phyloP scores from a whole-genome alignment of 2,888 invertebrate species.

The Achlya flavicornis region DNA sequence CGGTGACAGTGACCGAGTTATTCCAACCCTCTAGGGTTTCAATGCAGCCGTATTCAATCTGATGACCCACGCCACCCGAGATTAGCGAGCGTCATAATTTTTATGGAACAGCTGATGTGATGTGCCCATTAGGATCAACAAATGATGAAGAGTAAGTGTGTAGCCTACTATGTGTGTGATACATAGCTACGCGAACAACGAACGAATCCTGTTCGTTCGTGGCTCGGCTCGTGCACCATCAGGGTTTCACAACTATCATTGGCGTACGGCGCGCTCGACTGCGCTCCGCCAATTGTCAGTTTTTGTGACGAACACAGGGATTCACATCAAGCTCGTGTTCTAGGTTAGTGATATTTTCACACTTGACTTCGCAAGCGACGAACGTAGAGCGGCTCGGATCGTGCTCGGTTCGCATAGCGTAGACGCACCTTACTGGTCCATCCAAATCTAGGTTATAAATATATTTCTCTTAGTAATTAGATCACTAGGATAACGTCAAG shows the following conservation, averaged over 20 bases:
- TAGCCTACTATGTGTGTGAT: not conserved
- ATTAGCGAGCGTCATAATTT: conserved; percentile 51
- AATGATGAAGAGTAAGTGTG: not conserved
- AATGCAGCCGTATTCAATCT: conserved; percentile 36
- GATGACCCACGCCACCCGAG: conserved; percentile 44
- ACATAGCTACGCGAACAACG: too few relatives aligned
- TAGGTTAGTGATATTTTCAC: too few relatives aligned
- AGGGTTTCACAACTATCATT: too few relatives aligned
- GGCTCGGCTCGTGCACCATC: too few relatives aligned
- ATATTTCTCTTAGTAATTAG: conserved; percentile 5
- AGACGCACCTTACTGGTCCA: not conserved
- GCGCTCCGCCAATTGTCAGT: too few relatives aligned
- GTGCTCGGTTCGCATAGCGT: too few relatives aligned
- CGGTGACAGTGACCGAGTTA: not conserved
- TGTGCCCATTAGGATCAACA: not conserved
- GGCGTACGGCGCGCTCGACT: too few relatives aligned
- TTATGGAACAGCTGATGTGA: conserved; percentile 38
- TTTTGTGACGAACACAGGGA: too few relatives aligned
- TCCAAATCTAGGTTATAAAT: not conserved
- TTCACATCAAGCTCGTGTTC: too few relatives aligned
- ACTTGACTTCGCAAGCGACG: too few relatives aligned
- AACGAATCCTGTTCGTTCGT: too few relatives aligned
- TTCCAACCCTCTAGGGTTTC: conserved; percentile 35
- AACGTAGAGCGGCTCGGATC: too few relatives aligned
- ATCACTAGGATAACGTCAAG: not conserved